A percentile compares a stretch with the other conserved stretches of the same genome.
Evolutionary conservation across 2,113 vertebrate genomes (phyloP).

Genomic region (Numenius arquata): DNA sequence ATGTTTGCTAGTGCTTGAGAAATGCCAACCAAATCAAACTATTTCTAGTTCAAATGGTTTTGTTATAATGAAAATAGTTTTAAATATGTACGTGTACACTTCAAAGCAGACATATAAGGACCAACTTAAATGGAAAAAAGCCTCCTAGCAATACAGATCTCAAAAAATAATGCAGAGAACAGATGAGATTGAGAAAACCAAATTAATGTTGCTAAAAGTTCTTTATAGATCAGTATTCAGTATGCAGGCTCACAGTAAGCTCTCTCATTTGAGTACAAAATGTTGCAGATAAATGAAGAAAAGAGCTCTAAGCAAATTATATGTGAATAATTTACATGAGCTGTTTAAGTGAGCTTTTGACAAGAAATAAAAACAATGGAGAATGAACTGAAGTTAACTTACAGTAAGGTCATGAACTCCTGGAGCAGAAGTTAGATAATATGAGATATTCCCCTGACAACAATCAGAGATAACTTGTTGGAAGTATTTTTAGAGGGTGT

Average conservation of each 20-base stretch:
- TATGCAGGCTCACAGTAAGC: background rate
- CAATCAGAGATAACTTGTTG: background rate
- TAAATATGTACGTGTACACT: background rate
- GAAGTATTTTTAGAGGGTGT: background rate
- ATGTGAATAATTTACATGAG: constrained; percentile 28
- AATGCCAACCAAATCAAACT: background rate
- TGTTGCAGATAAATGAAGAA: constrained; percentile 1
- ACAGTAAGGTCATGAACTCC: background rate
- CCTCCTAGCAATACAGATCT: background rate
- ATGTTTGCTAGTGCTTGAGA: background rate
- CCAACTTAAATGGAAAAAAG: background rate
- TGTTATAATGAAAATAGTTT: background rate
- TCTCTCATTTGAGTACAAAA: background rate
- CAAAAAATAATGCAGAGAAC: background rate
- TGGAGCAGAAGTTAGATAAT: background rate
- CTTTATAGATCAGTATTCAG: background rate
- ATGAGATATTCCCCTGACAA: background rate
- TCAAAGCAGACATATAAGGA: background rate
- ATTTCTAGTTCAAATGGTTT: background rate
- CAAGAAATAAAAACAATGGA: background rate
- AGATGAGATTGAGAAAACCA: background rate
- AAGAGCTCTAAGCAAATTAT: constrained; percentile 14
- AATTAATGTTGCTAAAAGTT: background rate
- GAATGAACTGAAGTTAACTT: background rate
- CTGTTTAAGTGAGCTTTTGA: background rate